A percentile compares a stretch with the other conserved stretches of the same genome.
Conservation (phyloP, 2,113 vertebrate genomes). For the Cnemophilus loriae region DNA sequence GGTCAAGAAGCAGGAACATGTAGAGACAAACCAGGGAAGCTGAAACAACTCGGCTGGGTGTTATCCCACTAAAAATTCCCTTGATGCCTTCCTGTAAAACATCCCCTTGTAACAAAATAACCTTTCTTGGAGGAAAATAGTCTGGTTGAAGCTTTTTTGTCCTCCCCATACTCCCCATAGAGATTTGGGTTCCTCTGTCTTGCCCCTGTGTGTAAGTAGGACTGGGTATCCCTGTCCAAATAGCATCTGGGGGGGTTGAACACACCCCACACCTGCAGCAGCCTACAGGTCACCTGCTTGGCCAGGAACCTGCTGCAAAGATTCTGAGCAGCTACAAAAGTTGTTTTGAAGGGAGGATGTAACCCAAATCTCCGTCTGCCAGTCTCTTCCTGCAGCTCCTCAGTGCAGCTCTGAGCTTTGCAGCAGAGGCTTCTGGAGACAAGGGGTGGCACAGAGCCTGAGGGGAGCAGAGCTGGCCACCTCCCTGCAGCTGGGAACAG, state of each 20-base stretch:
- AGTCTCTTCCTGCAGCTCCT: rapidly evolving
- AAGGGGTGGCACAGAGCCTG: rapidly evolving
- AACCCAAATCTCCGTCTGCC: not conserved
- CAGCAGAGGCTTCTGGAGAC: not conserved
- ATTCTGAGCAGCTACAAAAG: not conserved
- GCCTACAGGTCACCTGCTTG: not conserved
- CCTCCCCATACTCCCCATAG: not conserved
- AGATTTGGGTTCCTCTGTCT: not conserved
- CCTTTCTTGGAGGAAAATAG: not conserved
- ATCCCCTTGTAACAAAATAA: not conserved
- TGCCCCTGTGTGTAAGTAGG: not conserved
- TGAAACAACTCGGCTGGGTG: not conserved
- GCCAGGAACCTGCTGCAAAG: not conserved
- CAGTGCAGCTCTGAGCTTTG: not conserved
- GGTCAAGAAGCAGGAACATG: slow-evolving; percentile 17
- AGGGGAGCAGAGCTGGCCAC: not conserved
- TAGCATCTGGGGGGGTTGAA: not conserved
- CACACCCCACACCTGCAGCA: not conserved
- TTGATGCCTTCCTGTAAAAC: not conserved
- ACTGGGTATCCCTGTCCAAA: not conserved
- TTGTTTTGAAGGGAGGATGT: not conserved
- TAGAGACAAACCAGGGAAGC: slow-evolving; percentile 36
- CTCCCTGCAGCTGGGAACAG: not conserved
- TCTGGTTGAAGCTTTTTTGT: not conserved
- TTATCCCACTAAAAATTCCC: slow-evolving; percentile 23